Evolutionary conservation across 2,888 invertebrate species (phyloP), one percentile per base, ranked within the genome.

Genomic region (Leptura quadrifasciata): DNA sequence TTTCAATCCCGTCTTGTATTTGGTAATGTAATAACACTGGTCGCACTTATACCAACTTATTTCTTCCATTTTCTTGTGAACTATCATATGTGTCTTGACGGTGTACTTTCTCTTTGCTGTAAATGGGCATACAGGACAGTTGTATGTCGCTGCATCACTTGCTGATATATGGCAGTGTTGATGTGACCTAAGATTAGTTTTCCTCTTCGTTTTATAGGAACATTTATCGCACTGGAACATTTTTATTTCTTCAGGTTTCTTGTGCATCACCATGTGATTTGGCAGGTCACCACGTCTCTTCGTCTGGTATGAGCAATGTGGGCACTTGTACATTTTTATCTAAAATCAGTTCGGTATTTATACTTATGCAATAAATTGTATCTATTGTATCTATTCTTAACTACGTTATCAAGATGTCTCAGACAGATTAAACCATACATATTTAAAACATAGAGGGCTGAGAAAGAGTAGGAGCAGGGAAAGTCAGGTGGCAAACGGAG

Each of bases 271-370:
- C 47, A 47, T n/a, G 47, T 47, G 47, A 5, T 12, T n/a, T 0
- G 5, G n/a, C 2, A 47, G 47, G 5, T 47, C 47, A n/a, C 47
- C 5, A n/a, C 47, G 47, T 47, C 47, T 47, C n/a, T 4, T 47
- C 5, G 47, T 47, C 17, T 47, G 47, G 5, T 47, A 47, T 5
- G 47, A 15, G n/a, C 47, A 47, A n/a, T 47, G n/a, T 0, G 47
- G n/a, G 15, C 47, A 47, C 47, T 47, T 47, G 47, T 47, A n/a
- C 47, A 47, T 47, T 47, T 47, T n/a, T 47, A 47, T 47, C 47
- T 47, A n/a, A n/a, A 47, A 47, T 5, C 47, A 47, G 6, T 47
- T n/a, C 5, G 10, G 10, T 31, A 31, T 31, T 31, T 31, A 31
- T 5, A n/a, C n/a, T n/a, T n/a, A 31, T 31, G 31, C 3, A 31